Conservation (phyloP, 2,113 vertebrate species). For the Mesitornis unicolor region DNA sequence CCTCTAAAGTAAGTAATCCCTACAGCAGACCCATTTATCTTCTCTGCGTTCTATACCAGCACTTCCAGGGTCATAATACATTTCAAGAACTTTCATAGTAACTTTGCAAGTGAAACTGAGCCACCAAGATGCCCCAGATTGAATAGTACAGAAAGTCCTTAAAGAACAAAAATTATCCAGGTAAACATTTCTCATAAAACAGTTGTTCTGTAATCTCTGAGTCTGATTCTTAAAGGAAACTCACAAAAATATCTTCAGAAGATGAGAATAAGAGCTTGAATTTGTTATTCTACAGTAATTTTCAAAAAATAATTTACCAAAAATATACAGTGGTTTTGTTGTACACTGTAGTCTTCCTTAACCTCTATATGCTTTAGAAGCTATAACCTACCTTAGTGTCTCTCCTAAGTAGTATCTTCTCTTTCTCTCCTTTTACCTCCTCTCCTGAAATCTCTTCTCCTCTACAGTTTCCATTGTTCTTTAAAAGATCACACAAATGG, state of each 20-base stretch:
- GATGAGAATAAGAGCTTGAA: neutral
- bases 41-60: neutral
- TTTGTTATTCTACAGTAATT: neutral
- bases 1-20: neutral
- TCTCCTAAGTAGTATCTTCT: neutral
- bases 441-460: neutral
- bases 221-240: neutral
- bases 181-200: neutral
- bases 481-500: neutral
- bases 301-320: neutral
- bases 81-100: neutral
- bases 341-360: neutral
- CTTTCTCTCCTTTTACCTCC: neutral
- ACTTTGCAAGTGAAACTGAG: neutral
- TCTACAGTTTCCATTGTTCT: neutral
- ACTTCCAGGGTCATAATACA: neutral
- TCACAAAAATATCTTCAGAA: neutral
- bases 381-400: neutral
- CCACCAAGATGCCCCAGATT: neutral
- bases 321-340: neutral
- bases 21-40: neutral
- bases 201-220: neutral
- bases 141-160: neutral
- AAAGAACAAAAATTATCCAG: neutral
- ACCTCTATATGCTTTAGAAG: neutral